A percentile compares a stretch with the other conserved stretches of the same genome.
phyloP scores from a whole-genome alignment of 2,113 vertebrate genomes.

The Hassar affinis region DNA sequence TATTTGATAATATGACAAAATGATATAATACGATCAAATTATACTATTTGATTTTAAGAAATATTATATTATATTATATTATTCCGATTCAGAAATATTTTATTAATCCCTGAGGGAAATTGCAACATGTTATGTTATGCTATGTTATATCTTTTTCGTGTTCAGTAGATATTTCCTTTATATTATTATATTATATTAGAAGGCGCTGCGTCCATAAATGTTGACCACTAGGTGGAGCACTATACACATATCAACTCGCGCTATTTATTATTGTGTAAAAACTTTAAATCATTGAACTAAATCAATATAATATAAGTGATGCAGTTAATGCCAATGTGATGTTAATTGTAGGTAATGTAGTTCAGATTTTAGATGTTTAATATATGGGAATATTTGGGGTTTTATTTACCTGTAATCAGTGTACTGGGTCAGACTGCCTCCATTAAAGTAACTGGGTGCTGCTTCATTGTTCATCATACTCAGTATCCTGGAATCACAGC shows the following conservation, averaged over 20 bases:
- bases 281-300: not conserved
- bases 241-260: not conserved
- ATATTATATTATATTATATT: too few species aligned
- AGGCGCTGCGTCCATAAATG: not conserved
- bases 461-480: conserved; percentile 80
- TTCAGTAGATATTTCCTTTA: not conserved
- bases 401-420: conserved; percentile 72
- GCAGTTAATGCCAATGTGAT: not conserved
- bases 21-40: too few species aligned
- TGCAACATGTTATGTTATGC: too few species aligned
- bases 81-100: too few species aligned
- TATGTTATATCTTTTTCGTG: too few species aligned
- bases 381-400: not conserved
- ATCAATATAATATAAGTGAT: not conserved
- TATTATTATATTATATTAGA: not conserved
- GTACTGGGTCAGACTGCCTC: conserved; percentile 71
- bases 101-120: too few species aligned
- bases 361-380: not conserved
- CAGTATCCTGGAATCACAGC: conserved; percentile 61
- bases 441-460: conserved; percentile 76
- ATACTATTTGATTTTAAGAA: too few species aligned
- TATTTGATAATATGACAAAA: too few species aligned
- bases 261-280: not conserved
- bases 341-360: too few species aligned
- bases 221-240: conserved; percentile 33